Percentiles rank a stretch among this genome's conserved stretches.
Evolutionary conservation across 92 coral and sea anemone species (phyloP).

Genomic region (Montipora capitata): DNA sequence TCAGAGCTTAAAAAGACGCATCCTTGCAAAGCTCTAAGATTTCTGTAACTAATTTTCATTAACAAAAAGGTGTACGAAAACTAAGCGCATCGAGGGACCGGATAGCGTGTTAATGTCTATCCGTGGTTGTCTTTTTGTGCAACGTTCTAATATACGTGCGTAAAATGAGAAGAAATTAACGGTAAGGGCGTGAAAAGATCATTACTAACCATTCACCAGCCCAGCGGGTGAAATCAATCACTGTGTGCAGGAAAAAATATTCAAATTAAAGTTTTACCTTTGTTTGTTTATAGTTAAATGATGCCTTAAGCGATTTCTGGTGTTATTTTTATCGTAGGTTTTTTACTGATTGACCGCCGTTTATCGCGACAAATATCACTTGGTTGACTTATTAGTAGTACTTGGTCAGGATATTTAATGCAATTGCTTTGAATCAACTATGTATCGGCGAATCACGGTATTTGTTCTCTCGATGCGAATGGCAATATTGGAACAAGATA

Average conservation of each 20-base stretch:
- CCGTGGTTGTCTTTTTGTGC: not conserved
- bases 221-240: not conserved
- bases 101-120: not conserved
- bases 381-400: too few species aligned
- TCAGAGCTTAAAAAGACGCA: too few species aligned
- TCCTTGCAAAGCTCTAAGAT: too few species aligned
- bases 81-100: too few species aligned
- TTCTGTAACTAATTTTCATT: too few species aligned
- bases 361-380: slow-evolving; percentile 9
- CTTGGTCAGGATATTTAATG: slow-evolving; percentile 4
- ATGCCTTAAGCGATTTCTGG: not conserved
- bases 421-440: not conserved
- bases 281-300: too few species aligned
- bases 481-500: too few species aligned
- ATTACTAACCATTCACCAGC: not conserved
- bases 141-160: not conserved
- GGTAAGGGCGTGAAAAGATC: not conserved
- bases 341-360: not conserved
- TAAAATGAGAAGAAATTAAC: not conserved
- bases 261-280: not conserved
- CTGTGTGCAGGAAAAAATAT: not conserved
- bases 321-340: not conserved
- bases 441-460: too few species aligned
- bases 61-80: too few species aligned
- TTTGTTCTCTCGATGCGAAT: too few species aligned